Percentiles rank a stretch among this genome's conserved stretches.
Conservation (phyloP, 1,140 invertebrate species). For the Papilio aristodemus region DNA sequence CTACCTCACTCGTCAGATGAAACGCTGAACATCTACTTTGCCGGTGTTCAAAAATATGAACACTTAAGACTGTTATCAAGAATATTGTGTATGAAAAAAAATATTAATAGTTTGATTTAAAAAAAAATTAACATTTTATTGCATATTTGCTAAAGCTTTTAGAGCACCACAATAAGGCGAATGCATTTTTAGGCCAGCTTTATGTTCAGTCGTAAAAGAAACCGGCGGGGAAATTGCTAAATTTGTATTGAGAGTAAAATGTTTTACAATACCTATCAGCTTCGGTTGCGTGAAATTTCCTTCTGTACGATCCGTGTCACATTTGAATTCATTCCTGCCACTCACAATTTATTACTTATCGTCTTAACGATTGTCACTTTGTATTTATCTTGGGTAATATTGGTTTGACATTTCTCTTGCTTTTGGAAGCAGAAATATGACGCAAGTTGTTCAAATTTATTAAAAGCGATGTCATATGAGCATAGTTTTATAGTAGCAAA, state of each 20-base stretch:
- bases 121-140: neutral
- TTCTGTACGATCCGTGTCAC: neutral
- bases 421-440: too few relatives aligned
- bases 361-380: neutral
- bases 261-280: neutral
- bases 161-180: neutral
- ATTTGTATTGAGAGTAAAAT: conserved; percentile 4
- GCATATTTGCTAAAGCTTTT: neutral
- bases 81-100: too few relatives aligned
- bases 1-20: too few relatives aligned
- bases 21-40: too few relatives aligned
- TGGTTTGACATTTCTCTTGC: too few relatives aligned
- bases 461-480: too few relatives aligned
- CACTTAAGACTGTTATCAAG: too few relatives aligned
- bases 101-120: too few relatives aligned
- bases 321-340: neutral
- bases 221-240: neutral
- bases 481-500: too few relatives aligned
- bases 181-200: conserved; percentile 18
- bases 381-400: too few relatives aligned
- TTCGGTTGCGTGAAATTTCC: neutral
- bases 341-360: neutral
- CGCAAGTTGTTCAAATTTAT: too few relatives aligned
- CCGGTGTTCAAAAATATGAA: too few relatives aligned
- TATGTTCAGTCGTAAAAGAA: conserved; percentile 7